These are phyloP conservation scores for Isotomurus palustris DNA, from an alignment of 2,888 invertebrate genomes.

Conservation along the genomic window DNA sequence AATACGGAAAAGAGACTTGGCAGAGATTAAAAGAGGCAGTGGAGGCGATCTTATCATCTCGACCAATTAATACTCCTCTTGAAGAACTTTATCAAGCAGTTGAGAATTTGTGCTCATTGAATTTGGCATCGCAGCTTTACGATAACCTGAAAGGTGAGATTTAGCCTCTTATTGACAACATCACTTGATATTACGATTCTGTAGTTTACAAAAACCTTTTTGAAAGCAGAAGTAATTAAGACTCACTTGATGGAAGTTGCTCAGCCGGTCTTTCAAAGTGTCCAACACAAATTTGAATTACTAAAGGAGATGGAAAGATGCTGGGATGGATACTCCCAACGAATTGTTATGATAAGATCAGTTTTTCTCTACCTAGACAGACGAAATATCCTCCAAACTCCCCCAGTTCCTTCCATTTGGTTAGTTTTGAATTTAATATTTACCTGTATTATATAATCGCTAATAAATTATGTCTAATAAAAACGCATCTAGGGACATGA, in stretches of 20 bases:
- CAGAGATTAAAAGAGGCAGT: conserved; percentile 89
- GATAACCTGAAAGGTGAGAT: conserved; percentile 67
- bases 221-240: conserved; percentile 69
- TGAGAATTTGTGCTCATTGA: conserved; percentile 97
- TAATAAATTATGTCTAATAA: conserved; percentile 1
- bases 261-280: conserved; percentile 82
- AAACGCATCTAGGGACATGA: conserved; percentile 77
- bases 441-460: neutral
- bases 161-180: neutral
- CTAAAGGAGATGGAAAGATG: conserved; percentile 90
- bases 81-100: conserved; percentile 96
- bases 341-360: conserved; percentile 99
- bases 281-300: conserved; percentile 87
- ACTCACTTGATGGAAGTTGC: conserved; percentile 85
- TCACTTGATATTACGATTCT: no score
- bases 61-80: conserved; percentile 81
- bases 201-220: conserved; percentile 17
- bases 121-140: conserved; percentile 90
- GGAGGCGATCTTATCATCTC: conserved; percentile 89
- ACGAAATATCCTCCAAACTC: conserved; percentile 92
- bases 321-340: conserved; percentile 93
- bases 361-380: conserved; percentile 96
- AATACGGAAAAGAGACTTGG: conserved; percentile 93
- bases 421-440: conserved; percentile 48
- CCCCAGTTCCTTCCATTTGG: conserved; percentile 94